Evolutionary conservation across 2,797 vertebrate genomes (phyloP).

Genomic region (Periparus ater): DNA sequence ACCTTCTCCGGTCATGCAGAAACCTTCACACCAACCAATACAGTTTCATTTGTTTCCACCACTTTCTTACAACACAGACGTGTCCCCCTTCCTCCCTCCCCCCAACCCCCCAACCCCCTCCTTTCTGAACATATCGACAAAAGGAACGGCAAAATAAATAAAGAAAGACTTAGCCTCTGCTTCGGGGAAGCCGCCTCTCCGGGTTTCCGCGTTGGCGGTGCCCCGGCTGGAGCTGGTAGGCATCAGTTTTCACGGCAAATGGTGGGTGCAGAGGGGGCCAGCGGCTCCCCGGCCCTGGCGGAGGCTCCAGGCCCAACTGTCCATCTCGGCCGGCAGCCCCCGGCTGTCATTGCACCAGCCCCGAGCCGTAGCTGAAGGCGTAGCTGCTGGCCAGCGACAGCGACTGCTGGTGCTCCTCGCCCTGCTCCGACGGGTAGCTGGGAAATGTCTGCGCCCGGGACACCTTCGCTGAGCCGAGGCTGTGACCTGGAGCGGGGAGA

Average conservation of each 20-base stretch:
- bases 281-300: neutral
- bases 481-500: slow-evolving; percentile 74
- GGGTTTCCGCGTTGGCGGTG: slow-evolving; percentile 43
- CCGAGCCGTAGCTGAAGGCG: slow-evolving; percentile 84
- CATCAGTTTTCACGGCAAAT: slow-evolving; percentile 55
- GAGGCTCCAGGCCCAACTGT: slow-evolving; percentile 76
- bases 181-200: slow-evolving; percentile 59
- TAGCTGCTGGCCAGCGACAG: slow-evolving; percentile 78
- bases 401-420: slow-evolving; percentile 77
- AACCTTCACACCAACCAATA: slow-evolving; percentile 60
- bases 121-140: slow-evolving; percentile 43
- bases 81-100: neutral
- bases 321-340: slow-evolving; percentile 27
- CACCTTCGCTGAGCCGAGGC: slow-evolving; percentile 85
- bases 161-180: slow-evolving; percentile 76
- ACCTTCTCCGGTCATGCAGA: slow-evolving; percentile 3
- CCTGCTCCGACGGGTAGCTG: slow-evolving; percentile 87
- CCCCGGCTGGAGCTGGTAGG: slow-evolving; percentile 7
- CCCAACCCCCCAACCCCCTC: neutral
- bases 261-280: slow-evolving; percentile 42
- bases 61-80: slow-evolving; percentile 52
- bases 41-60: slow-evolving; percentile 57
- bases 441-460: slow-evolving; percentile 96
- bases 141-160: slow-evolving; percentile 74
- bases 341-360: slow-evolving; percentile 88